phyloP scores from a whole-genome alignment of 1,140 invertebrate species.

The Diuraphis noxia region DNA sequence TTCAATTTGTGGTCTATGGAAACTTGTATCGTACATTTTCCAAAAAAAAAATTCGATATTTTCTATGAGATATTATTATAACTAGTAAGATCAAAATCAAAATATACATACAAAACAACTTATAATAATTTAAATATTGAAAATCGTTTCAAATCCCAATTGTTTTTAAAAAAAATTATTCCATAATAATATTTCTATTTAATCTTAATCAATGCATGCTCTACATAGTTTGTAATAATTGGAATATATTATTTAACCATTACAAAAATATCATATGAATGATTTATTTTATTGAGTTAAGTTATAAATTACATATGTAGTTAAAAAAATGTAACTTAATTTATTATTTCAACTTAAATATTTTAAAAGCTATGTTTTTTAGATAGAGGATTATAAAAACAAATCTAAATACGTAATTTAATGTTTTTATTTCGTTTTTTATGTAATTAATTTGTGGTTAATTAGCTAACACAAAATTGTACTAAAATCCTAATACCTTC shows the following conservation, averaged over 20 bases:
- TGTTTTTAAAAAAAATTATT: not conserved
- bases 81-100: not conserved
- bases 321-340: too few species aligned
- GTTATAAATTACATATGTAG: too few species aligned
- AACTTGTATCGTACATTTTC: not conserved
- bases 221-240: not conserved
- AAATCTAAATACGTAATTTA: too few species aligned
- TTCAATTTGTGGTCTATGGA: conserved; percentile 2
- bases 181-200: not conserved
- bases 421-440: too few species aligned
- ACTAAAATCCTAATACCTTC: not conserved
- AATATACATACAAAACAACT: not conserved
- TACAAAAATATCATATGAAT: too few species aligned
- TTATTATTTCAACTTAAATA: too few species aligned
- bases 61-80: not conserved
- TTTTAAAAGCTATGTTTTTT: not conserved
- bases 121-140: not conserved
- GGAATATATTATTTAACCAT: too few species aligned
- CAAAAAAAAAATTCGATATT: not conserved
- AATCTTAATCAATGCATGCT: not conserved
- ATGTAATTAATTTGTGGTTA: too few species aligned
- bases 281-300: too few species aligned
- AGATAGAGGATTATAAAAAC: too few species aligned
- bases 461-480: not conserved
- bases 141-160: not conserved